Evolutionary conservation across 2,797 vertebrate species (phyloP), one percentile per base, ranked within the genome.

Genomic region (Coilia nasus): DNA sequence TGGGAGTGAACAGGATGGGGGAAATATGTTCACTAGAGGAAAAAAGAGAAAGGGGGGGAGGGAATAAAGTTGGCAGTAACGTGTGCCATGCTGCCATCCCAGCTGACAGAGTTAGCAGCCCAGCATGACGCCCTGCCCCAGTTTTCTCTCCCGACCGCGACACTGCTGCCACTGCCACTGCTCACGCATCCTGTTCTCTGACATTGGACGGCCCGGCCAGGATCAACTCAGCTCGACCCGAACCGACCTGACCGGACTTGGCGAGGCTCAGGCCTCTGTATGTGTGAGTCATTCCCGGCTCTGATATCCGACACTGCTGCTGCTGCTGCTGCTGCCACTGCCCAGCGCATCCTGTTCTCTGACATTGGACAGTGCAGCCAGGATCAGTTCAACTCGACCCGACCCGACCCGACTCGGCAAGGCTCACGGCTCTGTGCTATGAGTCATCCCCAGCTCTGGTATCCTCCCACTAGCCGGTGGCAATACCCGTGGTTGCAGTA

Each of bases 21-120:
- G 35, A 10, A 41, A 78, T 78, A 78, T 19, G 44, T 83, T 83
- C 60, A 54, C 21, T 75, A 25, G 56, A 47, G 50, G 31, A 75
- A 64, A 50, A 71, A 54, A 54, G 50, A 54, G 50, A 14, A 7
- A 10, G 71, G 31, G 35, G 1, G 35, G 19, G 71, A 71, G 23
- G 12, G 25, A 56, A 81, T 11, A 81, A 50, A 54, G 14, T 31
- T 83, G 83, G 59, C 83, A 50, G 35, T 62, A 67, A 60, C 80
- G 44, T 44, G 54, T 78, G 81, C 50, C 87, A 84, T 50, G 84
- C 80, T 82, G 80, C 62, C 54, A 17, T 31, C 31, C 10, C 84
- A 84, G 87, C 62, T 84, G 60, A 83, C 64, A 44, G 82, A 47
- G 78, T 35, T 67, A 14, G 60, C 23, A 35, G 59, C 47, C 6